Percentiles rank a stretch among this genome's conserved stretches.
Evolutionary conservation across 2,888 invertebrate species (phyloP).

Genomic region (Hermaeophaga mercurialis): DNA sequence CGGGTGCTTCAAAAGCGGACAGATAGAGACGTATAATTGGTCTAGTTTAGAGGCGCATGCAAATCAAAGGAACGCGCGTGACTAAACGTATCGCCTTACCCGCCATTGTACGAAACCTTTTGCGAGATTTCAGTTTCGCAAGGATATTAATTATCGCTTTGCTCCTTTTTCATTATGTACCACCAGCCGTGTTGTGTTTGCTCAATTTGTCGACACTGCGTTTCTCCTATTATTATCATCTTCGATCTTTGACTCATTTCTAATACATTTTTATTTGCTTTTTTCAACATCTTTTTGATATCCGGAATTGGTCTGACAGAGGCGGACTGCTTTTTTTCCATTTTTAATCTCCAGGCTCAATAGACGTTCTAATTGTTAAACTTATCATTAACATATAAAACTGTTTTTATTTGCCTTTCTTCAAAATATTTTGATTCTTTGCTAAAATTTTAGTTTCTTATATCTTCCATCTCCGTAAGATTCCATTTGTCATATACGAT

Average conservation of each 20-base stretch:
- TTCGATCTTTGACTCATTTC: constrained; percentile 1
- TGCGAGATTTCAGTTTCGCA: constrained; percentile 42
- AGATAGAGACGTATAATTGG: constrained; percentile 55
- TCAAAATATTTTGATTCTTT: too few species aligned
- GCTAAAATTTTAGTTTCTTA: too few species aligned
- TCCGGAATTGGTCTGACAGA: too few species aligned
- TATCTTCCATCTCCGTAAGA: too few species aligned
- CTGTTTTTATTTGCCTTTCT: too few species aligned
- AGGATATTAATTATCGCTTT: constrained; percentile 49
- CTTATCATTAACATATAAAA: too few species aligned
- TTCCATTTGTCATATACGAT: too few species aligned
- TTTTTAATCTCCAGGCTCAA: too few species aligned
- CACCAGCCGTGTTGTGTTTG: constrained; percentile 12
- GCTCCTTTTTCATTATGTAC: constrained; percentile 31
- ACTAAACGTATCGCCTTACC: constrained; percentile 57
- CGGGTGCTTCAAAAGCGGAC: constrained; percentile 51
- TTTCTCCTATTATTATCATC: constrained; percentile 3
- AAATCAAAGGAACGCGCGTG: constrained; percentile 56
- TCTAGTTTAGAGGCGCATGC: constrained; percentile 56
- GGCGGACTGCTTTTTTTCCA: too few species aligned
- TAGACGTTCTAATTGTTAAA: too few species aligned
- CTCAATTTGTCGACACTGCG: constrained; percentile 16
- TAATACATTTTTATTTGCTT: not conserved
- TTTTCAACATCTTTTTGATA: too few species aligned
- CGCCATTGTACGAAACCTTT: constrained; percentile 36